Base-by-base conservation (phyloP, 2,113 vertebrate genomes). In the Tricholaema leucomelas region DNA sequence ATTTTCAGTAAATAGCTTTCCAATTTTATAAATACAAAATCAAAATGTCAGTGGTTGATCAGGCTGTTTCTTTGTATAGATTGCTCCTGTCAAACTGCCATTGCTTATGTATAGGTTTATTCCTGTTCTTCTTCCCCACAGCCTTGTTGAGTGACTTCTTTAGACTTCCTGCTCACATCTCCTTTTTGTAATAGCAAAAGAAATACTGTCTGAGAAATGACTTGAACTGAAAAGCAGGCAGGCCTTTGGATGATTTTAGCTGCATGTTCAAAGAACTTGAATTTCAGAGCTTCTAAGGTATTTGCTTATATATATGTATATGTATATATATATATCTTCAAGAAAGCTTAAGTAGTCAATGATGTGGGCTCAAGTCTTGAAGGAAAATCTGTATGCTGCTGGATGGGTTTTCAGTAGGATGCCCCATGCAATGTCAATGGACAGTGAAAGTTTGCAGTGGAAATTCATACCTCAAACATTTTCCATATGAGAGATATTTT, bases 361-460 rank as follows among this genome's bases (percentile, higher is more conserved):
- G 73, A 67, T 35, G 58, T 69, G 33, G 19, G 31, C 54, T 42
- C 7, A 61, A 63, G 31, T 55, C 92, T 75, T 75, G 58, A 65
- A 75, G 66, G 42, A 60, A 35, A 71, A 81, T 25, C 58, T 58
- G 19, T 9, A 44, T 33, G 30, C 36, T 89, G 55, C 40, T 55
- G 27, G 4, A 48, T 9, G 50, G 31, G 5, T 36, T 87, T 82
- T 70, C 40, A 28, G 31, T 38, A 79, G 54, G 31, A 23, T 44
- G 21, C 30, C 12, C 21, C 13, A 14, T 14, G 46, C 10, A 40
- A 42, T 0, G 0, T 46, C 6, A 9, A 38, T 21, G 42, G 48
- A 27, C 46, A 67, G 44, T 27, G 44, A 31, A 78, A 71, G 44
- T 79, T 70, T 82, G 67, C 50, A 61, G 67, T 16, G 40, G 50